Percentiles rank a stretch among this genome's conserved stretches.
These are phyloP conservation scores for Parauchenoglanis punctatus DNA, from an alignment of 2,797 vertebrate genomes.

Conservation along the genomic window DNA sequence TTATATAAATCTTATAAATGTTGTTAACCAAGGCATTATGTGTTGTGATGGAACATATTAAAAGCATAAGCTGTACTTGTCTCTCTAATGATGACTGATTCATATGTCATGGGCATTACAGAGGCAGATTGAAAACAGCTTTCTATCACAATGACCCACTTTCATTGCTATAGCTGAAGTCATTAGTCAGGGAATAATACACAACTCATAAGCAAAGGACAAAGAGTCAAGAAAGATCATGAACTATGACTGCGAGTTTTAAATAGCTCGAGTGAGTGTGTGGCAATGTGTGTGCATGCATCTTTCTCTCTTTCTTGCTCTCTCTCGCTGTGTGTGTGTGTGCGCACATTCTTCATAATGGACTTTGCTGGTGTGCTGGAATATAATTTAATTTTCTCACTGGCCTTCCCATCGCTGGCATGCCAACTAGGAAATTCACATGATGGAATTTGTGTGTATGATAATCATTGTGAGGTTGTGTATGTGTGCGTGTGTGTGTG, in stretches of 20 bases:
- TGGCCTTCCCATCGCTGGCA: neutral
- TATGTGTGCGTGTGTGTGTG: neutral
- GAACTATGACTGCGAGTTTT: constrained; percentile 44
- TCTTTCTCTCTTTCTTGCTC: neutral
- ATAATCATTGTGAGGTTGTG: neutral
- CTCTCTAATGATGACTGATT: constrained; percentile 31
- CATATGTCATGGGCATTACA: constrained; percentile 25
- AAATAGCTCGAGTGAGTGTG: constrained; percentile 31
- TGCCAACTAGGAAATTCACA: constrained; percentile 21
- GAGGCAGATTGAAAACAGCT: constrained; percentile 32
- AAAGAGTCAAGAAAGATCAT: constrained; percentile 42
- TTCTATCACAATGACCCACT: constrained; percentile 49
- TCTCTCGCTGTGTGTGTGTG: neutral
- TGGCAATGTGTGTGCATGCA: constrained; percentile 15
- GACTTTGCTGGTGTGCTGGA: constrained; percentile 16
- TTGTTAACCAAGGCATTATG: neutral
- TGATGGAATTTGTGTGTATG: neutral
- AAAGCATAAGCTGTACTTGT: constrained; percentile 21
- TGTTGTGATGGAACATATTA: constrained; percentile 5
- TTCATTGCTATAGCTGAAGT: constrained; percentile 49
- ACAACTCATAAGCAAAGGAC: constrained; percentile 43
- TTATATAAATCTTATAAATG: constrained; percentile 13
- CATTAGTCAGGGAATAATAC: constrained; percentile 47
- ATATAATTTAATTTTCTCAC: constrained; percentile 32
- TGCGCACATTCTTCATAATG: neutral